Base-by-base conservation (phyloP, 2,888 invertebrate genomes). In the Calameuta idolon region DNA sequence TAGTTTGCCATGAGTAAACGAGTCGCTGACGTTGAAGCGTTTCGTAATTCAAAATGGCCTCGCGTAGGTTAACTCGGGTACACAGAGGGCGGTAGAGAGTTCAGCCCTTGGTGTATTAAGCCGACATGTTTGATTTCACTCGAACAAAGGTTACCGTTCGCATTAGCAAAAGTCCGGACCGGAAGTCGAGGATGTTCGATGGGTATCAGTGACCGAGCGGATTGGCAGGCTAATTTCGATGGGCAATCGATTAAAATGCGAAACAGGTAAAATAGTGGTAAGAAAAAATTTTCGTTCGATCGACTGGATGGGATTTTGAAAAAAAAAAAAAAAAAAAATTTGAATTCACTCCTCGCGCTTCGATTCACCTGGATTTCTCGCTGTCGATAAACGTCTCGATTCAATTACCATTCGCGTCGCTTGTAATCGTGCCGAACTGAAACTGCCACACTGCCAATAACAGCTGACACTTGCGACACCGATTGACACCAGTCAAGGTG, bases 161-260 rank as follows among this genome's bases (percentile, higher is more conserved):
- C 3, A 9, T 23, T 2, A 5, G 55, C 1, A 0, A 9, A 23
- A 23, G 55, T 9, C 1, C 0, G 0, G 9, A 55, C 55, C 23
- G 55, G 23, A 23, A 55, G 55, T 55, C 9, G 23, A 15, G 9
- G 15, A 5, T 5, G 15, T 40, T 40, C 40, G 0, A 15, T 15
- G 15, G 55, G 55, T 2, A 55, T 23, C 23, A 9, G 23, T 1
- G 4, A 2, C 15, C 2, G 23, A 55, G 1, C 0, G 33, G 12
- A 12, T 37, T 37, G 5, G 5, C 40, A 15, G 15, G 15, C 4
- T 4, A 4, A 9, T 23, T 55, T 55, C 15, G 9, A 55, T 23
- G 55, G 2, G 0, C 2, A 23, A 23, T 2, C 2, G 2, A 15
- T 2, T 23, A 0, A 23, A 55, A 0, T 23, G 23, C 5, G 9